Evolutionary conservation across 2,888 invertebrate genomes (phyloP).

Genomic region (Melipona bicolor): DNA sequence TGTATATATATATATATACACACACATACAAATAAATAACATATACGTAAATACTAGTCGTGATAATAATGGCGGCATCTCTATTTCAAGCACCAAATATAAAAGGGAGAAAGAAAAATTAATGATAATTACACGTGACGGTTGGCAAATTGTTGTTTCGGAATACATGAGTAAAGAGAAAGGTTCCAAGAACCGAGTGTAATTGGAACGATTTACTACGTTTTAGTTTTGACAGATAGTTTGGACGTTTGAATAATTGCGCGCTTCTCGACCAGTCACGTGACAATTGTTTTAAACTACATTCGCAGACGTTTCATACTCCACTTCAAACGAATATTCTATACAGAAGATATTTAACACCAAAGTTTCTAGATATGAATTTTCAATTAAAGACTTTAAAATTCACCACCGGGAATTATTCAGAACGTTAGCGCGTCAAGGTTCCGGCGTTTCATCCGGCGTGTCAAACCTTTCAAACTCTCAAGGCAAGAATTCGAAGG

Average conservation of each 20-base stretch:
- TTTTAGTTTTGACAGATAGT: not conserved
- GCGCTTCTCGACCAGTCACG: not conserved
- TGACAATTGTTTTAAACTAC: not conserved
- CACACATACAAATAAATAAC: not conserved
- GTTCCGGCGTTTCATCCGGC: not conserved
- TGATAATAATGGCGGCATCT: not conserved
- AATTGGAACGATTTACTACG: no score
- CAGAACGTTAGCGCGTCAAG: not conserved
- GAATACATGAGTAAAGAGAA: not conserved
- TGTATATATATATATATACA: no score
- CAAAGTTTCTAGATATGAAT: not conserved
- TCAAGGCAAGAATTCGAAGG: conserved; percentile 33
- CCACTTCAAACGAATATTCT: no score
- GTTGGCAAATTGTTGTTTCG: not conserved
- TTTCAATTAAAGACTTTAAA: no score
- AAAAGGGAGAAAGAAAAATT: not conserved
- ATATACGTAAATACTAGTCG: not conserved
- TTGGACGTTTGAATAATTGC: not conserved
- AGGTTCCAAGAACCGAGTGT: not conserved
- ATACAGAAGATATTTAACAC: not conserved
- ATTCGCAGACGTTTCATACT: not conserved
- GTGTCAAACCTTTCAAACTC: conserved; percentile 36
- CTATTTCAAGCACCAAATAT: not conserved
- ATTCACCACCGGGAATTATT: not conserved
- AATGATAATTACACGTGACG: not conserved